Conservation (phyloP, 2,797 vertebrate genomes). For the Adelosebastes latens region DNA sequence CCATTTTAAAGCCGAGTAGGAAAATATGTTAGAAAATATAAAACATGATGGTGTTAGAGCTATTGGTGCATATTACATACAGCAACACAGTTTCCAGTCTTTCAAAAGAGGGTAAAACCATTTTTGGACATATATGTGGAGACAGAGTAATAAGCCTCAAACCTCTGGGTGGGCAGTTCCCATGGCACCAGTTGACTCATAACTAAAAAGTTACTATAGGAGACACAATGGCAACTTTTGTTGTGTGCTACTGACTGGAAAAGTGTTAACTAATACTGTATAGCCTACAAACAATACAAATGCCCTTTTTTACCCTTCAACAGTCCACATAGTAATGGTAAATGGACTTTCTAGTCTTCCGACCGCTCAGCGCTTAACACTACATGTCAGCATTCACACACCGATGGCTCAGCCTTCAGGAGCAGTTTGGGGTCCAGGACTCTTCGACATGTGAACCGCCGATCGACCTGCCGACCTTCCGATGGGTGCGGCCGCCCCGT, state of each 20-base stretch:
- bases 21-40: not conserved
- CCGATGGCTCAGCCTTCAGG: no score
- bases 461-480: no score
- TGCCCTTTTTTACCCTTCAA: not conserved
- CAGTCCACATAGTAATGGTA: not conserved
- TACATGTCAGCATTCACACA: no score
- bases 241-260: not conserved
- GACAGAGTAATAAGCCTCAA: not conserved
- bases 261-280: not conserved
- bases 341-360: no score
- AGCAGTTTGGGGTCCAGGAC: no score
- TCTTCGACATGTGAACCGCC: not conserved
- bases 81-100: not conserved
- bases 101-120: not conserved
- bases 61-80: not conserved
- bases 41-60: not conserved
- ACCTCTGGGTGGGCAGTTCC: not conserved
- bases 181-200: not conserved
- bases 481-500: no score
- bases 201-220: not conserved
- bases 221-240: not conserved
- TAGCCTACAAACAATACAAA: not conserved
- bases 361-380: no score
- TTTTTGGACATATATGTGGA: not conserved
- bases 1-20: not conserved